Evolutionary conservation across 2,888 invertebrate genomes (phyloP), one percentile per base, ranked within the genome.

Genomic region (Amblyjoppa fuscipennis): DNA sequence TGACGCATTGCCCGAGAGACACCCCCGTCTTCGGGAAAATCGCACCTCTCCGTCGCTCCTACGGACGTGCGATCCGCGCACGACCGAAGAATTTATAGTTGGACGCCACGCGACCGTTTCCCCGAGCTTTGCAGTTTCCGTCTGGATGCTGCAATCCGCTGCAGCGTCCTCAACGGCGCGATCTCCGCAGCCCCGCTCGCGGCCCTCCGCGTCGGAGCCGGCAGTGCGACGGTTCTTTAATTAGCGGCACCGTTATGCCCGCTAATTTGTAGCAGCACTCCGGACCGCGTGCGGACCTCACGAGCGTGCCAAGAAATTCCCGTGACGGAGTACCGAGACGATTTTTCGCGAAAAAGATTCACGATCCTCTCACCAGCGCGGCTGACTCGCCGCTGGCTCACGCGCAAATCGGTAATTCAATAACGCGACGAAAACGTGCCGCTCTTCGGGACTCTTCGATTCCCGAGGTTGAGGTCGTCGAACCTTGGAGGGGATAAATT

Each of bases 241-340:
- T 86, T 86, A 86, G 81, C 83, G 83, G 74, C 83, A 86, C 86
- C 83, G 86, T 86, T 86, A 81, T 83, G 83, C 74, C 77, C 81
- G 64, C 74, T 86, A 86, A 86, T 86, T 86, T 86, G 86, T 86
- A 83, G 86, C 20, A 81, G 83, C 83, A 83, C 86, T 86, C 77
- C 66, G 82, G 3, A 20, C 41, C 59, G 66, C 51, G 81, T 75
- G 53, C 31, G 71, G 45, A 71, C 34, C 69, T 69, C 31, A n/a
- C 13, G 16, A 31, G 64, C 77, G 77, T 86, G 86, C 86, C 86
- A 86, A 86, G 83, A 83, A 83, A 80, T 79, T 79, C 53, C 25
- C 34, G 31, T 53, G n/a, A 56, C 64, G 38, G 66, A 71, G 68
- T 38, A 76, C 70, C 73, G 41, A 68, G 45, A 64, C 56, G 13